Conservation (phyloP, 2,888 invertebrate species). For the Erpobdella octoculata region DNA sequence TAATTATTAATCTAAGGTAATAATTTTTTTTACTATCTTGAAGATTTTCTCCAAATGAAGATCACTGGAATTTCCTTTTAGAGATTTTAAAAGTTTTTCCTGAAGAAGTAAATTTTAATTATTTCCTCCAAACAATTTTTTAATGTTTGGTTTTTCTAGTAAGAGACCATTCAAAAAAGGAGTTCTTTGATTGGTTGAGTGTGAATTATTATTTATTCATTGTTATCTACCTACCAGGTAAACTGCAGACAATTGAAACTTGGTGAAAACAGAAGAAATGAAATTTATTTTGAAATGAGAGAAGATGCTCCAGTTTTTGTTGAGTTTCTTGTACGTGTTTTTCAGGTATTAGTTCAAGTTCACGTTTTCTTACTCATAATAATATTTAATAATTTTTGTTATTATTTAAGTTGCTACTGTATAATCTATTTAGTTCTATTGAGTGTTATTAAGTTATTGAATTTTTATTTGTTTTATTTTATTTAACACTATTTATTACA, state of each 20-base stretch:
- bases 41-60: slow-evolving; percentile 3
- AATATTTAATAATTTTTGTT: too few relatives aligned
- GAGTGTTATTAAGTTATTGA: too few relatives aligned
- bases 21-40: too few relatives aligned
- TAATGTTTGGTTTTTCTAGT: background rate
- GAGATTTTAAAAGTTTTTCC: slow-evolving; percentile 15
- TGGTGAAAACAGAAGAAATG: slow-evolving; percentile 80
- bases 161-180: background rate
- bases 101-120: slow-evolving; percentile 13
- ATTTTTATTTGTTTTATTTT: too few relatives aligned
- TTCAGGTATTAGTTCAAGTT: too few relatives aligned
- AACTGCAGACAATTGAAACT: slow-evolving; percentile 57
- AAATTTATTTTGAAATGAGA: slow-evolving; percentile 72
- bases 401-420: too few relatives aligned
- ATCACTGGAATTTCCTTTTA: slow-evolving; percentile 22
- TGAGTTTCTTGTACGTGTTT: slow-evolving; percentile 63
- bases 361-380: too few relatives aligned
- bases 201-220: background rate
- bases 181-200: background rate
- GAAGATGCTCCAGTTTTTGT: slow-evolving; percentile 69
- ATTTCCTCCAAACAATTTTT: background rate
- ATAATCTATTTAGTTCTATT: too few relatives aligned
- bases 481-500: too few relatives aligned
- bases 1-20: too few relatives aligned
- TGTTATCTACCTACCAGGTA: slow-evolving; percentile 41